Conservation (phyloP, 1,140 invertebrate species). For the Copidosoma floridanum region DNA sequence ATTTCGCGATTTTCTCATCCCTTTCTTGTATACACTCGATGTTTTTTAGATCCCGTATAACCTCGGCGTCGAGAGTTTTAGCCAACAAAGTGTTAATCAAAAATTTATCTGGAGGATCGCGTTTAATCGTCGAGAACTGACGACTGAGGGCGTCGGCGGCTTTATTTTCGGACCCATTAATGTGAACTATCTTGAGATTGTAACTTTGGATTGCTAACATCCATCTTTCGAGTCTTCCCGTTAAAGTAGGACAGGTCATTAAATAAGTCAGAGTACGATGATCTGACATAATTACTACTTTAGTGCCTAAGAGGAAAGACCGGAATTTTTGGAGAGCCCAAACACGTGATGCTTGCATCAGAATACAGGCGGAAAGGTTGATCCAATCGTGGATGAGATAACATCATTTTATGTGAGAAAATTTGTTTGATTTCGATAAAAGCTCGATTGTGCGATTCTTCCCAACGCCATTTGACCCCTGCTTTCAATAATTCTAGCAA, state of each 20-base stretch:
- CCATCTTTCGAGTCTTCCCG: conserved; percentile 27
- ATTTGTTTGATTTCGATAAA: conserved; percentile 30
- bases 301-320: conserved; percentile 41
- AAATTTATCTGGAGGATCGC: too few species aligned
- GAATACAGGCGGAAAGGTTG: background rate
- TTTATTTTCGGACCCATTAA: conserved; percentile 31
- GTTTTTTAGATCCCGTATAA: too few species aligned
- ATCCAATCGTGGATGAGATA: background rate
- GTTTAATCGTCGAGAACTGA: too few species aligned
- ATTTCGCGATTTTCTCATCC: too few species aligned
- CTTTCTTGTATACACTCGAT: too few species aligned
- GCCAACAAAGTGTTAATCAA: too few species aligned
- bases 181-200: conserved; percentile 28
- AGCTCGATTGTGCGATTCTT: conserved; percentile 21
- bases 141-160: conserved; percentile 33
- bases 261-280: conserved; percentile 48
- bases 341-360: conserved; percentile 18
- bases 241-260: background rate
- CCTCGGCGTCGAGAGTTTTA: too few species aligned
- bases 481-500: conserved; percentile 38
- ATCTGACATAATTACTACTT: conserved; percentile 49
- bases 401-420: background rate
- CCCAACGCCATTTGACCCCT: conserved; percentile 16
- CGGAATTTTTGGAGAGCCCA: conserved; percentile 41
- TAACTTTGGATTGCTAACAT: conserved; percentile 30